Evolutionary conservation across 2,113 vertebrate species (phyloP).

Genomic region (Sarotherodon lohbergeri): DNA sequence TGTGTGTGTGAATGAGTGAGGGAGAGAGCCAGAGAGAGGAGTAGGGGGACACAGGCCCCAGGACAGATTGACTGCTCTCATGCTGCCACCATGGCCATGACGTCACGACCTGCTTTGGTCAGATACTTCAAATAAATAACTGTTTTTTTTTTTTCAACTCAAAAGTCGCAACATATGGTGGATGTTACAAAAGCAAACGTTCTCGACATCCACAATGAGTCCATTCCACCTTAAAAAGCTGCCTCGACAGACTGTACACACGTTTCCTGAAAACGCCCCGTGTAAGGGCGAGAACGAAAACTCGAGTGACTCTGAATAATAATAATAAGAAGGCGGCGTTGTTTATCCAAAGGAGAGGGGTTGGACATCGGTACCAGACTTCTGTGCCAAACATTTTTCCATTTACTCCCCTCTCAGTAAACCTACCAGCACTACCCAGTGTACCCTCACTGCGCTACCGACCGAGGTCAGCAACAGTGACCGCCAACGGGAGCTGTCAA

Average conservation of each 20-base stretch:
- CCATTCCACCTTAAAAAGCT: constrained; percentile 64
- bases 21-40: no score
- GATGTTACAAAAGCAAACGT: neutral
- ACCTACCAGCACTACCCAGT: neutral
- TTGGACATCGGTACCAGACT: neutral
- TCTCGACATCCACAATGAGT: neutral
- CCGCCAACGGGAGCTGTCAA: constrained; percentile 13
- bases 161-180: no score
- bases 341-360: constrained; percentile 34
- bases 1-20: no score
- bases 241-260: neutral
- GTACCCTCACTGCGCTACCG: neutral
- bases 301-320: constrained; percentile 1
- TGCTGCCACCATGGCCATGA: no score
- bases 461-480: constrained; percentile 23
- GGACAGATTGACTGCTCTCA: no score
- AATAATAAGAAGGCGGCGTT: constrained; percentile 13
- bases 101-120: no score
- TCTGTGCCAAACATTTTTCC: neutral
- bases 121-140: no score
- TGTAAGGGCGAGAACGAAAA: neutral
- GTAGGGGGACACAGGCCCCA: no score
- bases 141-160: no score
- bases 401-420: neutral
- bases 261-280: constrained; percentile 69